Evolutionary conservation across 2,797 vertebrate genomes (phyloP).

Genomic region (Protosalanx chinensis): DNA sequence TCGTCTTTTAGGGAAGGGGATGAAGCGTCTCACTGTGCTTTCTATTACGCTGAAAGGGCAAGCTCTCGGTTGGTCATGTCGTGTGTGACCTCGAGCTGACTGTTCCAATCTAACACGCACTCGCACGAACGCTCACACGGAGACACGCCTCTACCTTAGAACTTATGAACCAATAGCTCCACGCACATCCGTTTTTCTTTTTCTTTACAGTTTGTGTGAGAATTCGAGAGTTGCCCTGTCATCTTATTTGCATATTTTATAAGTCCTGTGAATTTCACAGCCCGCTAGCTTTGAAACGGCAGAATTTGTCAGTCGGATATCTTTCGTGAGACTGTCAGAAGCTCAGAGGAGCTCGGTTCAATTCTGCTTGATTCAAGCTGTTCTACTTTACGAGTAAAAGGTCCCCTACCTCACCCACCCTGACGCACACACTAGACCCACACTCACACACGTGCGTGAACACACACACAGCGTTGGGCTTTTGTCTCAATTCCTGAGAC

Average conservation of each 20-base stretch:
- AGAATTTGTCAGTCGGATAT: slow-evolving; percentile 30
- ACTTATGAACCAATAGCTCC: not conserved
- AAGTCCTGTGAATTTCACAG: slow-evolving; percentile 32
- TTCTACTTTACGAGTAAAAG: slow-evolving; percentile 15
- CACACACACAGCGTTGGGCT: not conserved
- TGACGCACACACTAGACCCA: not conserved
- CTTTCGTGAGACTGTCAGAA: slow-evolving; percentile 29
- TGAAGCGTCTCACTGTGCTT: not conserved
- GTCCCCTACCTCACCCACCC: not conserved
- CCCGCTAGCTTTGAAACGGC: slow-evolving; percentile 29
- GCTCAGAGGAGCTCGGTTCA: slow-evolving; percentile 14
- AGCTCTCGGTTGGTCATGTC: not conserved
- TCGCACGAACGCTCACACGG: not conserved
- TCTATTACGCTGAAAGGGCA: slow-evolving; percentile 16
- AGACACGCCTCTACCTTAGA: not conserved
- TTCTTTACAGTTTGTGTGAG: not conserved
- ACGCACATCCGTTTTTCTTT: slow-evolving; percentile 4
- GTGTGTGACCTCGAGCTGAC: not conserved
- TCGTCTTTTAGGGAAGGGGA: not conserved
- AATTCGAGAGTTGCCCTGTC: slow-evolving; percentile 11
- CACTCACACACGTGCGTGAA: too few relatives aligned
- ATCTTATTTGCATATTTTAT: slow-evolving; percentile 36
- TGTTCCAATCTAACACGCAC: not conserved
- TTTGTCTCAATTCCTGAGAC: too few relatives aligned
- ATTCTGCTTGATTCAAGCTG: slow-evolving; percentile 21